Evolutionary conservation across 2,888 invertebrate genomes (phyloP).

Genomic region (Cephus spinipes): DNA sequence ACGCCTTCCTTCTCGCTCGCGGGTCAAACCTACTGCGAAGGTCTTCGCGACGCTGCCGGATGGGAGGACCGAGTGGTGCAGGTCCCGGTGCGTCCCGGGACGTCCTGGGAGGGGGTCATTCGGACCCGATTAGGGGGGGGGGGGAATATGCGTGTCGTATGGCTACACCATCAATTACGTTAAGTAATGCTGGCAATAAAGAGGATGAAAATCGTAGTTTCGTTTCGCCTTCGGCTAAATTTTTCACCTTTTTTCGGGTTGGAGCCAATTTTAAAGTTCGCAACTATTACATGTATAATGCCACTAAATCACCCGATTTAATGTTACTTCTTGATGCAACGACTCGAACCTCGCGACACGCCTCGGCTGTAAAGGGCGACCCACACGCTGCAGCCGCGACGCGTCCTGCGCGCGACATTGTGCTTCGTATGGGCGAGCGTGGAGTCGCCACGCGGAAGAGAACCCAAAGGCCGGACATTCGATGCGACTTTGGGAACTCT

Average conservation of each 20-base stretch:
- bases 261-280: slow-evolving; percentile 27
- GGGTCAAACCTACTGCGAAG: background rate
- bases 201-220: slow-evolving; percentile 27
- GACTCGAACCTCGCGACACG: slow-evolving; percentile 54
- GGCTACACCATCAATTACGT: slow-evolving; percentile 42
- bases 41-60: background rate
- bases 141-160: too few relatives aligned
- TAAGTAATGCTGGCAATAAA: slow-evolving; percentile 37
- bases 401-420: too few relatives aligned
- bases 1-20: slow-evolving; percentile 18
- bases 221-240: background rate
- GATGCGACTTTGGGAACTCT: too few relatives aligned
- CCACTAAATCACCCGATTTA: slow-evolving; percentile 51
- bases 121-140: too few relatives aligned
- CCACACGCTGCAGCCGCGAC: slow-evolving; percentile 14
- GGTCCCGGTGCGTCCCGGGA: background rate
- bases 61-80: background rate
- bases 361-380: slow-evolving; percentile 55
- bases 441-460: too few relatives aligned
- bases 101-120: background rate
- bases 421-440: too few relatives aligned
- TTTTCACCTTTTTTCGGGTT: slow-evolving; percentile 14
- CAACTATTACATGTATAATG: slow-evolving; percentile 21
- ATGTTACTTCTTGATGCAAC: slow-evolving; percentile 49
- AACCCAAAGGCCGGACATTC: too few relatives aligned